These are phyloP conservation scores for Pantelozetes paolii DNA, from an alignment of 2,888 invertebrate species.

Conservation along the genomic window DNA sequence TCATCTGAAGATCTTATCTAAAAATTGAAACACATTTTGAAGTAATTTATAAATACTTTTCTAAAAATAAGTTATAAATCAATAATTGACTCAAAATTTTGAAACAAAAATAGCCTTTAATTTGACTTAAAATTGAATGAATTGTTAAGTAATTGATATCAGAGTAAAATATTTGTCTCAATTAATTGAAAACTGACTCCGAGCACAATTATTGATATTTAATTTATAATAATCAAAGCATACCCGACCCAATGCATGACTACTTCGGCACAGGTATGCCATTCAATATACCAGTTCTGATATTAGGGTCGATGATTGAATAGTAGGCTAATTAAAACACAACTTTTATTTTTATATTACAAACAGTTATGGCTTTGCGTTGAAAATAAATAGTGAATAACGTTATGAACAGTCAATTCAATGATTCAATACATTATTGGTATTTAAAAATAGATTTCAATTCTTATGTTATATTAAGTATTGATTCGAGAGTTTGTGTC, in stretches of 20 bases:
- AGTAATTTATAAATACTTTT: not conserved
- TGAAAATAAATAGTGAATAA: not conserved
- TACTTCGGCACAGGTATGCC: not conserved
- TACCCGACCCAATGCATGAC: not conserved
- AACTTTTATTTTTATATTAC: slow-evolving; percentile 24
- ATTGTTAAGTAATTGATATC: not conserved
- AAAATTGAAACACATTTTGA: not conserved
- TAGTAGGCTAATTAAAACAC: slow-evolving; percentile 27
- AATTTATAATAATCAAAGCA: not conserved
- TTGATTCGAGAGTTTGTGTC: not conserved
- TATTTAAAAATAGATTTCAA: not conserved
- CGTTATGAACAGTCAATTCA: not conserved
- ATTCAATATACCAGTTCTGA: not conserved
- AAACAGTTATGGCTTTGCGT: not conserved
- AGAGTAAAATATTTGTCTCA: not conserved
- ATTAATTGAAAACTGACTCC: not conserved
- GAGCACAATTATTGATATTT: not conserved
- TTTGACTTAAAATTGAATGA: not conserved
- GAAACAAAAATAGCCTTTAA: not conserved
- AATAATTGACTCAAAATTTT: not conserved
- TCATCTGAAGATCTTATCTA: not conserved
- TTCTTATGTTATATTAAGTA: not conserved
- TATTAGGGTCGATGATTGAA: slow-evolving; percentile 20
- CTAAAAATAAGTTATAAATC: not conserved
- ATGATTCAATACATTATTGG: not conserved